Percentiles rank a stretch among this genome's conserved stretches.
These are phyloP conservation scores for Phyllostomus hastatus DNA, from an alignment of 2,113 vertebrate species.

Conservation along the genomic window DNA sequence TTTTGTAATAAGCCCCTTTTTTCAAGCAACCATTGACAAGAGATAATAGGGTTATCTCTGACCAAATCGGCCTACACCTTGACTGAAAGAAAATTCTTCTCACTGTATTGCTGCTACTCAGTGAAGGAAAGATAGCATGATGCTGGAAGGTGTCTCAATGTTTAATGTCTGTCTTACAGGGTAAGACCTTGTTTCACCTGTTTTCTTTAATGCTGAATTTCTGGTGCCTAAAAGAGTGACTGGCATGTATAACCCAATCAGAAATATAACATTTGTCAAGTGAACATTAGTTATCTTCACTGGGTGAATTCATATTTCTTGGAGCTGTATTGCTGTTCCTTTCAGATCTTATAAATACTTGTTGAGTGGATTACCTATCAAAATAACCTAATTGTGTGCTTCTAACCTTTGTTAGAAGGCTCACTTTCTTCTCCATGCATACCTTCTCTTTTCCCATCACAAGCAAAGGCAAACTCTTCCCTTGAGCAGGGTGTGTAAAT, in stretches of 20 bases:
- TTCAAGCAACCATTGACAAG: not conserved
- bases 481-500: not conserved
- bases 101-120: too few species aligned
- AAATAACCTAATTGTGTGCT: not conserved
- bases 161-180: not conserved
- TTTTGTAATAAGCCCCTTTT: not conserved
- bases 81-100: not conserved
- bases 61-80: not conserved
- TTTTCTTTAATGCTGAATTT: not conserved
- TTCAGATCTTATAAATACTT: not conserved
- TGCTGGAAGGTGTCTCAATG: not conserved
- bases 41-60: not conserved
- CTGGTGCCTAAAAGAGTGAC: not conserved
- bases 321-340: not conserved
- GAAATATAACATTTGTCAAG: not conserved
- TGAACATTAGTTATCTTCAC: not conserved
- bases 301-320: not conserved
- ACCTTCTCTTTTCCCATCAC: not conserved
- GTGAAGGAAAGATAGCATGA: not conserved
- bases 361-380: not conserved
- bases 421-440: not conserved
- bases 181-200: not conserved
- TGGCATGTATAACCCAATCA: not conserved
- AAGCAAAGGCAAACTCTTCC: not conserved
- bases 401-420: not conserved